Percentiles rank a stretch among this genome's conserved stretches.
phyloP scores from a whole-genome alignment of 1,140 invertebrate species.

The Lineus longissimus region DNA sequence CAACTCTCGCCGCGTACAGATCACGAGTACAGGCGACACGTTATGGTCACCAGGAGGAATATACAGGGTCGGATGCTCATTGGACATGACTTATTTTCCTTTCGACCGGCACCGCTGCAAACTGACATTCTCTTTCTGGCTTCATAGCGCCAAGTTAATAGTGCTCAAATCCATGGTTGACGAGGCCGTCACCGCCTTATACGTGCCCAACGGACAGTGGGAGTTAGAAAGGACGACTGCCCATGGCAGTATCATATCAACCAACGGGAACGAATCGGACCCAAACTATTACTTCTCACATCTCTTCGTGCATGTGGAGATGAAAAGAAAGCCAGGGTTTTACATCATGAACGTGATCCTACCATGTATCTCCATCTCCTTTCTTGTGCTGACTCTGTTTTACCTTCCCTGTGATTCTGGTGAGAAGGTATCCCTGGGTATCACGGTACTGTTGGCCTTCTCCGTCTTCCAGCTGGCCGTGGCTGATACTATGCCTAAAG shows the following conservation, averaged over 20 bases:
- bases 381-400: slow-evolving; percentile 13
- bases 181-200: neutral
- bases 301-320: neutral
- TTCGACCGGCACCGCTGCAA: slow-evolving; percentile 10
- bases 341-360: slow-evolving; percentile 8
- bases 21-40: neutral
- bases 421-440: slow-evolving; percentile 21
- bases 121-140: neutral
- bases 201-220: slow-evolving; percentile 3
- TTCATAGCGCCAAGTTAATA: neutral
- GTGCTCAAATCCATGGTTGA: neutral
- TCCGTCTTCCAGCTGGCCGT: slow-evolving; percentile 22
- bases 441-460: slow-evolving; percentile 19
- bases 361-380: neutral
- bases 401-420: slow-evolving; percentile 22
- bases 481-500: slow-evolving; percentile 15
- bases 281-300: too few relatives aligned
- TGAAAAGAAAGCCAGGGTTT: neutral
- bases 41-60: neutral
- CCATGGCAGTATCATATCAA: neutral
- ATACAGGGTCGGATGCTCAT: neutral
- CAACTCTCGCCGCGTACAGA: neutral
- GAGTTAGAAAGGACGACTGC: neutral
- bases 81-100: slow-evolving; percentile 19
- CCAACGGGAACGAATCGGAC: neutral